Evolutionary conservation across 2,888 invertebrate species (phyloP).

Genomic region (Electrophaes corylata): DNA sequence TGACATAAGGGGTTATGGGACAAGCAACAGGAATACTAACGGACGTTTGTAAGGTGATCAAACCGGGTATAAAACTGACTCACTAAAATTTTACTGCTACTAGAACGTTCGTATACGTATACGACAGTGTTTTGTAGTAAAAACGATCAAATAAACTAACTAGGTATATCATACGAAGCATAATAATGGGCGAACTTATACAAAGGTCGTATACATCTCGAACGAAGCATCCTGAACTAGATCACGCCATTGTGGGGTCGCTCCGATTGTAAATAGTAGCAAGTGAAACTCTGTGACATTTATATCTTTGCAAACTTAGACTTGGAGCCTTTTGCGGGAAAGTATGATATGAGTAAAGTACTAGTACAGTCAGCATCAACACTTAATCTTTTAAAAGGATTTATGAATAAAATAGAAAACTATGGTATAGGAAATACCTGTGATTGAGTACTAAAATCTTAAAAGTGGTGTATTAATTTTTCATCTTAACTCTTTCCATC

Average conservation of each 20-base stretch:
- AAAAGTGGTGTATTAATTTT: too few relatives aligned
- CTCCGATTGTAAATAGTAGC: constrained; percentile 8
- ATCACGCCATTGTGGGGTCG: constrained; percentile 10
- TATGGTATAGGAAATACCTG: too few relatives aligned
- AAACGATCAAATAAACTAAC: constrained; percentile 12
- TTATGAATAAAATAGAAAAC: too few relatives aligned
- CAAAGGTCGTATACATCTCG: constrained; percentile 6
- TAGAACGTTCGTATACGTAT: constrained; percentile 2
- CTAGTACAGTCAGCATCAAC: too few relatives aligned
- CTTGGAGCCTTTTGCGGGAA: not conserved
- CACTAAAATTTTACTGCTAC: not conserved
- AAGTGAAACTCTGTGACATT: constrained; percentile 9
- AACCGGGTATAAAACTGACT: not conserved
- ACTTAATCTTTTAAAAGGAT: too few relatives aligned
- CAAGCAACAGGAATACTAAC: too few relatives aligned
- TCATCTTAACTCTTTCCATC: too few relatives aligned
- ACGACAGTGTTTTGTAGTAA: not conserved
- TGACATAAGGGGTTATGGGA: too few relatives aligned
- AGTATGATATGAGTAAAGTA: not conserved
- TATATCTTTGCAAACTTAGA: constrained; percentile 6
- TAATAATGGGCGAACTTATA: constrained; percentile 23
- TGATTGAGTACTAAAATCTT: too few relatives aligned
- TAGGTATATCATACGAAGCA: constrained; percentile 7
- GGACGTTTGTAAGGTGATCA: too few relatives aligned
- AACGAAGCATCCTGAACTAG: constrained; percentile 9